Conservation (phyloP, 1,140 invertebrate genomes). For the Lordiphosa clarofinis region DNA sequence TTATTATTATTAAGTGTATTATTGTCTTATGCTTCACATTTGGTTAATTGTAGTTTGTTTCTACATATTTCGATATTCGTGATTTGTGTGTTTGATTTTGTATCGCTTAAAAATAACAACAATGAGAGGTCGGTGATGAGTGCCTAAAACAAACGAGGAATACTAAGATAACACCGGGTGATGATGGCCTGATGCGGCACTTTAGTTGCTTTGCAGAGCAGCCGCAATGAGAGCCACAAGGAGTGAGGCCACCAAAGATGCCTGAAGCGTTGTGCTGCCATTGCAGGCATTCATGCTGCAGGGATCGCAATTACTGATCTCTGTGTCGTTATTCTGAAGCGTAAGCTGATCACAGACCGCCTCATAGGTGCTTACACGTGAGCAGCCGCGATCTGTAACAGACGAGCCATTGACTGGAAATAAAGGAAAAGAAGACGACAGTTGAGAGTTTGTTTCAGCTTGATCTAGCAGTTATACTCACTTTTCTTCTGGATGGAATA, state of each 20-base stretch:
- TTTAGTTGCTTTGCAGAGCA: conserved; percentile 43
- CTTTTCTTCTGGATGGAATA: conserved; percentile 45
- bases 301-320: conserved; percentile 47
- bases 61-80: conserved; percentile 53
- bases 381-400: conserved; percentile 56
- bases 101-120: conserved; percentile 45
- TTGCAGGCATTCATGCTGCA: conserved; percentile 68
- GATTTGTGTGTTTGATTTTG: conserved; percentile 11
- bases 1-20: conserved; percentile 49
- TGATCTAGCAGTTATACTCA: conserved; percentile 9
- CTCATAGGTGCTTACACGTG: conserved; percentile 49
- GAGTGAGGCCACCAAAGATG: conserved; percentile 42
- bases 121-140: conserved; percentile 29
- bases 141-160: conserved; percentile 44
- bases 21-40: conserved; percentile 45
- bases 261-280: conserved; percentile 28
- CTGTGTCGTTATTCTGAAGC: conserved; percentile 20
- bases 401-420: conserved; percentile 39
- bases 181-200: conserved; percentile 1
- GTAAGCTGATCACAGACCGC: conserved; percentile 45
- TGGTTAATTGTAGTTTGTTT: conserved; percentile 45
- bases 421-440: neutral
- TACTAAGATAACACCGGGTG: conserved; percentile 62
- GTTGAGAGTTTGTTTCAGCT: neutral
- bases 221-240: conserved; percentile 49